Conservation (phyloP, 2,888 invertebrate genomes). For the Drosophila flavopinicola region DNA sequence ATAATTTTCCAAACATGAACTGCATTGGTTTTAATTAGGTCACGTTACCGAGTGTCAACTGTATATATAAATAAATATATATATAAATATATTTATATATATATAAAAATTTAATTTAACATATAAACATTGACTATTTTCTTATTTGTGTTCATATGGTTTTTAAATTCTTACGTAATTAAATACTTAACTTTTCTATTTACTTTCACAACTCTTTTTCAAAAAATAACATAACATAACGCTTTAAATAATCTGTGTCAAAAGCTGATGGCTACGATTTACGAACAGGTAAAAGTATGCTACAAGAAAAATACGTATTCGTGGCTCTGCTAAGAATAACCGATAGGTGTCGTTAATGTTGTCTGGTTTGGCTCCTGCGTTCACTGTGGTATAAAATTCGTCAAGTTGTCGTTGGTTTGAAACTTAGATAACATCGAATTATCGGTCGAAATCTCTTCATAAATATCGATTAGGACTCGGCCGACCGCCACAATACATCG, state of each 20-base stretch:
- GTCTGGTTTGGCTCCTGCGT: neutral
- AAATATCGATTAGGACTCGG: neutral
- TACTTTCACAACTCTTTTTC: no score
- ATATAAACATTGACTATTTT: no score
- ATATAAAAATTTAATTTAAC: no score
- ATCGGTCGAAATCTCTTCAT: neutral
- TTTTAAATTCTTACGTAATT: no score
- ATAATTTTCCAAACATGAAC: no score
- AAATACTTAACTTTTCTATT: no score
- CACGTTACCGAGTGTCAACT: no score
- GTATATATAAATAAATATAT: no score
- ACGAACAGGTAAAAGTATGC: slow-evolving; percentile 1
- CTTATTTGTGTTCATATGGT: no score
- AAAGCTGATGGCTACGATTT: neutral
- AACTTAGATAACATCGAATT: neutral
- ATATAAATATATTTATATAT: no score
- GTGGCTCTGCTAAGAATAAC: neutral
- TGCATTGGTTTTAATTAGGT: no score
- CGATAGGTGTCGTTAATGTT: slow-evolving; percentile 12
- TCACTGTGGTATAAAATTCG: neutral
- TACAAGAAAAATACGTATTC: neutral
- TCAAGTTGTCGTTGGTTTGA: neutral
- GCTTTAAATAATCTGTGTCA: neutral
- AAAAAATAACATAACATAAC: no score
- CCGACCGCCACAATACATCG: neutral